Conservation (phyloP, 2,888 invertebrate species). For the Drosophila hamatofila region DNA sequence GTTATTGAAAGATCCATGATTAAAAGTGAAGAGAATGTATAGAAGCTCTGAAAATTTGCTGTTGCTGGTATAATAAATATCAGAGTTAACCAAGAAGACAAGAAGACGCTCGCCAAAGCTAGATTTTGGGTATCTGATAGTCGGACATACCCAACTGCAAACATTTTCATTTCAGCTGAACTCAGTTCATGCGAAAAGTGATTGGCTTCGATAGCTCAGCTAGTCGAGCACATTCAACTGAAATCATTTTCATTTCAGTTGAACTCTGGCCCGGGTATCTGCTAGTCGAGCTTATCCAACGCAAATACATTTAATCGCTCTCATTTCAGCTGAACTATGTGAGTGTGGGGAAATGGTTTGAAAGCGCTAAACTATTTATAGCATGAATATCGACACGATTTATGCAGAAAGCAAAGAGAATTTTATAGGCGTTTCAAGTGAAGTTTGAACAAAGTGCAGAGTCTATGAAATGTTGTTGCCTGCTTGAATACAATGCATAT, state of each 20-base stretch:
- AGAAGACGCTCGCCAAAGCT: too few relatives aligned
- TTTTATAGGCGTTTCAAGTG: background rate
- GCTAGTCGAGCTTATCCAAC: background rate
- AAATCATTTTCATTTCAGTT: background rate
- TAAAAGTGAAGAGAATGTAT: too few relatives aligned
- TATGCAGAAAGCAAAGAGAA: background rate
- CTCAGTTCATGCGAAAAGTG: too few relatives aligned
- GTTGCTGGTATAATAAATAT: too few relatives aligned
- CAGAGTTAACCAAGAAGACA: too few relatives aligned
- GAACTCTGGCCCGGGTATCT: background rate
- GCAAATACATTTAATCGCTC: too few relatives aligned
- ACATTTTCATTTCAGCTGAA: background rate
- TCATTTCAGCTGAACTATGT: slow-evolving; percentile 1
- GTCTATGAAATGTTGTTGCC: background rate
- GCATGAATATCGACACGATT: background rate
- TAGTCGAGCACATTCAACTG: background rate
- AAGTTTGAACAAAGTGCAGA: background rate
- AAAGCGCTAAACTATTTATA: slow-evolving; percentile 18
- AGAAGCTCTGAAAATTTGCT: too few relatives aligned
- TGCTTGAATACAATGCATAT: background rate
- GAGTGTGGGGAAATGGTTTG: slow-evolving; percentile 16
- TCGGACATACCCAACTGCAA: too few relatives aligned
- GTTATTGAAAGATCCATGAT: too few relatives aligned
- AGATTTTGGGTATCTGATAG: background rate
- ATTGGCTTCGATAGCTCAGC: too few relatives aligned